Conservation (phyloP, 2,888 invertebrate species). For the Drosophila recens region DNA sequence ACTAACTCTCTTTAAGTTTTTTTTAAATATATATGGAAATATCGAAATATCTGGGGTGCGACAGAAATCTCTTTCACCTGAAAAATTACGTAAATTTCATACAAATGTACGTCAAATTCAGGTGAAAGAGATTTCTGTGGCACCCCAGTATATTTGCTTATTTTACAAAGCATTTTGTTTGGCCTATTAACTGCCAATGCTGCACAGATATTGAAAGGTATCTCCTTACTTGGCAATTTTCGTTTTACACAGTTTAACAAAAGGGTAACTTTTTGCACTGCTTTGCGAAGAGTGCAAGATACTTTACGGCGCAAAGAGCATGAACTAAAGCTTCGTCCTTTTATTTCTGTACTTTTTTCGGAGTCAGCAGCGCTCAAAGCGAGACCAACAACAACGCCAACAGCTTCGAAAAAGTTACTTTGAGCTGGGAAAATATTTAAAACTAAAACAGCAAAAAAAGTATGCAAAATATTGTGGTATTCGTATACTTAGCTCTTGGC, state of each 20-base stretch:
- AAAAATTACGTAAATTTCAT: too few species aligned
- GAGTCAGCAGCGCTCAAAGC: conserved; percentile 24
- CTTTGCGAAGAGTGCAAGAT: conserved; percentile 22
- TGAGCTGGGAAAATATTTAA: conserved; percentile 43
- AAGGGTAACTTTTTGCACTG: conserved; percentile 32
- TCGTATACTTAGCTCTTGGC: conserved; percentile 26
- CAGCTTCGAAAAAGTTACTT: conserved; percentile 44
- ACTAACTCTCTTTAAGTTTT: neutral
- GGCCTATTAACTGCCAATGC: conserved; percentile 13
- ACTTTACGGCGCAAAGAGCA: conserved; percentile 41
- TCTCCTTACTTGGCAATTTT: conserved; percentile 1
- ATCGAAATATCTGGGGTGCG: neutral
- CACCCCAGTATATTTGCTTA: too few species aligned
- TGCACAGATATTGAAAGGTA: conserved; percentile 2
- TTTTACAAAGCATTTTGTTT: neutral
- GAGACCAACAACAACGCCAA: conserved; percentile 32
- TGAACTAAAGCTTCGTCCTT: conserved; percentile 25
- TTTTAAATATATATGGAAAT: neutral
- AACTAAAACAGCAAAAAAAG: conserved; percentile 33
- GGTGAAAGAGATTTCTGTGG: too few species aligned
- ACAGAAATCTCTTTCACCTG: too few species aligned
- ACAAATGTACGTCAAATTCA: too few species aligned
- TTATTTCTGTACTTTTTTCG: conserved; percentile 3
- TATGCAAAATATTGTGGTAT: conserved; percentile 21
- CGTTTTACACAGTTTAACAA: conserved; percentile 32